Evolutionary conservation across 2,113 vertebrate species (phyloP), one percentile per base, ranked within the genome.

Genomic region (Bostrychus sinensis): DNA sequence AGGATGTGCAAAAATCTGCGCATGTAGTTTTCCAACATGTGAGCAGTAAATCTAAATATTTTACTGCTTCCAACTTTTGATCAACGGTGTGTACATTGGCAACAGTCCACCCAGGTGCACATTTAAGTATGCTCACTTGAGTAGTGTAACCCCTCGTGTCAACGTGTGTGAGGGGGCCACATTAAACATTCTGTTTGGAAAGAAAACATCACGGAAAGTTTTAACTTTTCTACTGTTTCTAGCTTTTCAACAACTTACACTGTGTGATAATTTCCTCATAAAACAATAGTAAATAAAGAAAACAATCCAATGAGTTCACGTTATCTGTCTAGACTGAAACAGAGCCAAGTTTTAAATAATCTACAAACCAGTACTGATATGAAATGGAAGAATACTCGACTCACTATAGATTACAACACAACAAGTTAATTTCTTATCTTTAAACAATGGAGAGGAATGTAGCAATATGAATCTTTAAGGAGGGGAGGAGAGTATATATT

Each of bases 331-430:
- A 48, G 20, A 11, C 63, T 66, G 62, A 80, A 36, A 32, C 72
- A 59, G 76, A 46, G 43, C 67, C 62, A 65, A 56, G 66, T 71
- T 89, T 70, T 85, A 85, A 89, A 85, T 88, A 88, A 90, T 80
- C 89, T 48, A 84, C 72, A 71, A 7, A n/a, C 25, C 2, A 30
- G 14, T 6, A 14, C 23, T 3, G 25, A 28, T 8, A 28, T 14
- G n/a, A 25, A 25, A 23, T 25, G 14, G 3, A 48, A 25, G 20
- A n/a, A 51, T n/a, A n/a, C 7, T 26, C 4, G 26, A n/a, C 5
- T 25, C 22, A 16, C 22, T 48, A 28, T n/a, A 8, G 2, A 9
- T 51, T 16, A 51, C 30, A 5, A 32, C 3, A 32, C 30, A 32
- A 32, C 5, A 32, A 2, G 30, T 32, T 32, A 5, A 32, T 32